Conservation (phyloP, 2,113 vertebrate genomes). For the Plotosus lineatus region DNA sequence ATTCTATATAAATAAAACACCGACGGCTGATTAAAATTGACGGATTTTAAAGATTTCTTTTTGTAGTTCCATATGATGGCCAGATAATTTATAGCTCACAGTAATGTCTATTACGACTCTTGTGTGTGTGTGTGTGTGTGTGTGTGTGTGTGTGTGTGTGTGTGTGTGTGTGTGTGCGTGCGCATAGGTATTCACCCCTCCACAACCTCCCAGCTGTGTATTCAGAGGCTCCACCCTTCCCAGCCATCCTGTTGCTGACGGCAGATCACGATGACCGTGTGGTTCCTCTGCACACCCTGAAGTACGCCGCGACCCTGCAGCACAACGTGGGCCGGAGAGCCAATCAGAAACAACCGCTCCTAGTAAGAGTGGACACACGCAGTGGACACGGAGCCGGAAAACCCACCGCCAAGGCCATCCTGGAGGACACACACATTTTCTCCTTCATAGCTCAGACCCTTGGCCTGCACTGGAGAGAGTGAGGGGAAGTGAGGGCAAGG, state of each 20-base stretch:
- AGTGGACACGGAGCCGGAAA: slow-evolving; percentile 76
- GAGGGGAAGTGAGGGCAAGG: slow-evolving; percentile 30
- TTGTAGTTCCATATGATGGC: neutral
- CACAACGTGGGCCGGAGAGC: slow-evolving; percentile 58
- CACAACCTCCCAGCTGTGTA: slow-evolving; percentile 67
- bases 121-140: neutral
- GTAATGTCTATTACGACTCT: too few relatives aligned
- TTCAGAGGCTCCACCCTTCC: slow-evolving; percentile 58
- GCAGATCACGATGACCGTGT: slow-evolving; percentile 77
- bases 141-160: neutral
- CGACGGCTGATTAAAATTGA: neutral
- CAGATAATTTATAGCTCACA: neutral
- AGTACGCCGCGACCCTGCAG: slow-evolving; percentile 72
- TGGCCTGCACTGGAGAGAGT: slow-evolving; percentile 69
- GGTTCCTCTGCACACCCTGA: slow-evolving; percentile 77
- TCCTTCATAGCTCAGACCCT: slow-evolving; percentile 72
- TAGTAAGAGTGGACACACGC: slow-evolving; percentile 73
- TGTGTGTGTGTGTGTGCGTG: slow-evolving; percentile 15
- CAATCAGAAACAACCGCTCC: slow-evolving; percentile 65
- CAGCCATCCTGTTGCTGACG: slow-evolving; percentile 72
- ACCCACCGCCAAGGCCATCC: slow-evolving; percentile 74
- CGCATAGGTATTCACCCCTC: slow-evolving; percentile 72
- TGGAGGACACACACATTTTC: slow-evolving; percentile 73
- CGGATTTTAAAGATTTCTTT: neutral
- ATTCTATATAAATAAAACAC: neutral